phyloP scores from a whole-genome alignment of 2,888 invertebrate species.

The Luperina nickerlii region DNA sequence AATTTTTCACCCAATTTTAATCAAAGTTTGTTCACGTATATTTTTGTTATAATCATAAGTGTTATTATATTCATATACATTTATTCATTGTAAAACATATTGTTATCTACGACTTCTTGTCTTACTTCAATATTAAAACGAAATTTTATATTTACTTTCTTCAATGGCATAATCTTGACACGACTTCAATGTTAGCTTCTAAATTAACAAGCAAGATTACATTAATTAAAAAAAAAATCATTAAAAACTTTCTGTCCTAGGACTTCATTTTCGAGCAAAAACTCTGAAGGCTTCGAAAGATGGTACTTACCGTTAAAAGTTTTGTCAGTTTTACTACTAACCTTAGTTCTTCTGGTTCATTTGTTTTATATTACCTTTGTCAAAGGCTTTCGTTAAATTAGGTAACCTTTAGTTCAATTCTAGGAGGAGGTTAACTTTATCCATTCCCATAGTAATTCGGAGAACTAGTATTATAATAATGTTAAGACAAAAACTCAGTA shows the following conservation, averaged over 20 bases:
- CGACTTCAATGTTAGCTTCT: not conserved
- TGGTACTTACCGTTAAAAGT: constrained; percentile 22
- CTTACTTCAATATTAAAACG: not conserved
- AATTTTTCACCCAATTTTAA: not conserved
- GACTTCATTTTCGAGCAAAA: constrained; percentile 12
- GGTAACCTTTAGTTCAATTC: not conserved
- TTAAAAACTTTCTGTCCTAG: constrained; percentile 36
- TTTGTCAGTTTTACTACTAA: constrained; percentile 24
- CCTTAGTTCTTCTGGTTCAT: constrained; percentile 15
- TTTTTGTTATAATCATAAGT: not conserved
- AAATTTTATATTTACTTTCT: not conserved
- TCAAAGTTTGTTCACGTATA: not conserved
- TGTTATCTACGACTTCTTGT: not conserved
- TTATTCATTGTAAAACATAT: no score
- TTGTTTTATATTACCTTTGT: constrained; percentile 23
- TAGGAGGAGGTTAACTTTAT: not conserved
- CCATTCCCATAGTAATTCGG: not conserved
- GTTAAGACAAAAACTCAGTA: no score
- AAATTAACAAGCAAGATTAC: constrained; percentile 8
- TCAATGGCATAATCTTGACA: not conserved
- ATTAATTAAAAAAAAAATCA: constrained; percentile 26
- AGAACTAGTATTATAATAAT: not conserved
- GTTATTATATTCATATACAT: no score
- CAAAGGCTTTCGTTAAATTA: not conserved
- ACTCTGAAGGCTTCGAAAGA: not conserved